Percentiles rank a stretch among this genome's conserved stretches.
These are phyloP conservation scores for Mixornis gularis DNA, from an alignment of 2,113 vertebrate species.

Conservation along the genomic window DNA sequence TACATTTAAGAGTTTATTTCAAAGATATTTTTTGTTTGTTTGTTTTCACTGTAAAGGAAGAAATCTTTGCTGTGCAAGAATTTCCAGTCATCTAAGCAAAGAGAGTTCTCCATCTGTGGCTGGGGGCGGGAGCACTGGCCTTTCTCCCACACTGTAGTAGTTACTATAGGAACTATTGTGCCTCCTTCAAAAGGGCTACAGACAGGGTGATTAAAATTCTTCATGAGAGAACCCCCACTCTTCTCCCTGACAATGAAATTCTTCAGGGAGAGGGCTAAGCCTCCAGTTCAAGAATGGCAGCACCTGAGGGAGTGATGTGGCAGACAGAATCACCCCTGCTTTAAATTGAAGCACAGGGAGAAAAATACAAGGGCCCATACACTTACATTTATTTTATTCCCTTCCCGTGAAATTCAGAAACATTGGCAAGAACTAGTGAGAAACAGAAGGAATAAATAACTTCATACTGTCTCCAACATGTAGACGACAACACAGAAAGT, in stretches of 20 bases:
- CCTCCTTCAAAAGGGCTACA: slow-evolving; percentile 24
- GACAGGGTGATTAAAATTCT: slow-evolving; percentile 52
- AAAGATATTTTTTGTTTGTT: background rate
- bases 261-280: slow-evolving; percentile 41
- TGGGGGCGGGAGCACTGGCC: slow-evolving; percentile 24
- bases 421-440: background rate
- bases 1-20: background rate
- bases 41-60: background rate
- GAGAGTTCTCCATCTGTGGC: slow-evolving; percentile 30
- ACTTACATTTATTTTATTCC: background rate
- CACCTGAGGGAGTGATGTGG: slow-evolving; percentile 39
- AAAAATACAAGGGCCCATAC: background rate
- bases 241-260: slow-evolving; percentile 43
- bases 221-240: slow-evolving; percentile 29
- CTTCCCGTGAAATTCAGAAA: background rate
- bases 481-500: background rate
- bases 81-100: slow-evolving; percentile 46
- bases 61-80: slow-evolving; percentile 43
- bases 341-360: background rate
- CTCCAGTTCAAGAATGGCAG: slow-evolving; percentile 47
- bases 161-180: slow-evolving; percentile 51
- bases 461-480: background rate
- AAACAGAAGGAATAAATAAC: background rate
- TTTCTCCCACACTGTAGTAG: slow-evolving; percentile 44
- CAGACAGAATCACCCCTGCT: slow-evolving; percentile 14